These are phyloP conservation scores for Mastomys natalensis DNA, from an alignment of 2,113 vertebrate genomes.

Conservation along the genomic window DNA sequence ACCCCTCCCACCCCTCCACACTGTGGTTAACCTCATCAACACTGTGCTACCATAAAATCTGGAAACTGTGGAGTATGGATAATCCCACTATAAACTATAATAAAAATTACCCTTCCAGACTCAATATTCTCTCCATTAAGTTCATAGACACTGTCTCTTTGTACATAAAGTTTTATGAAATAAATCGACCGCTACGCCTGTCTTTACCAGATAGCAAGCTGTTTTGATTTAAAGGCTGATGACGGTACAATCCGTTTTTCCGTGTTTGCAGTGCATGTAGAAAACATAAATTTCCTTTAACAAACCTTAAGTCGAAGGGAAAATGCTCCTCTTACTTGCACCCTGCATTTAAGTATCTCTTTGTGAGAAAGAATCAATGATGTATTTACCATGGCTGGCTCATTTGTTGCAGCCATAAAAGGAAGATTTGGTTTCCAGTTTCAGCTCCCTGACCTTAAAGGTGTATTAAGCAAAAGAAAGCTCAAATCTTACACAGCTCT, in stretches of 20 bases:
- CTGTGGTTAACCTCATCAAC: constrained; percentile 79
- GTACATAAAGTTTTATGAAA: constrained; percentile 91
- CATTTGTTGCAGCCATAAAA: constrained; percentile 76
- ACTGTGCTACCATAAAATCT: constrained; percentile 84
- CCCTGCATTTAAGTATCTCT: constrained; percentile 15
- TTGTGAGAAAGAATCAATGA: constrained; percentile 70
- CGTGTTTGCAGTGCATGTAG: constrained; percentile 69
- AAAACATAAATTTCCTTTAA: constrained; percentile 78
- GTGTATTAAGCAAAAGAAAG: constrained; percentile 61
- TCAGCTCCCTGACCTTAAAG: constrained; percentile 66
- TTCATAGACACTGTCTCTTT: constrained; percentile 88
- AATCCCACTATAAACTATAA: constrained; percentile 88
- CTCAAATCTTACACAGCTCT: constrained; percentile 51
- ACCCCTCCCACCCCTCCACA: background rate
- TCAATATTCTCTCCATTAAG: constrained; percentile 87
- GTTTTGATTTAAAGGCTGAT: constrained; percentile 86
- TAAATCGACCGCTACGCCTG: constrained; percentile 86
- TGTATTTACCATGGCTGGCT: constrained; percentile 4
- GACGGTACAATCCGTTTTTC: constrained; percentile 72
- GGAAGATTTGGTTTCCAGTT: constrained; percentile 60
- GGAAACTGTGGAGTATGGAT: constrained; percentile 86
- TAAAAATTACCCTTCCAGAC: constrained; percentile 88
- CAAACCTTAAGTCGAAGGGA: constrained; percentile 81
- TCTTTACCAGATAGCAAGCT: constrained; percentile 80
- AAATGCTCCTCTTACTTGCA: constrained; percentile 61